phyloP scores from a whole-genome alignment of 2,888 invertebrate genomes.

The Syrista parreyssii region DNA sequence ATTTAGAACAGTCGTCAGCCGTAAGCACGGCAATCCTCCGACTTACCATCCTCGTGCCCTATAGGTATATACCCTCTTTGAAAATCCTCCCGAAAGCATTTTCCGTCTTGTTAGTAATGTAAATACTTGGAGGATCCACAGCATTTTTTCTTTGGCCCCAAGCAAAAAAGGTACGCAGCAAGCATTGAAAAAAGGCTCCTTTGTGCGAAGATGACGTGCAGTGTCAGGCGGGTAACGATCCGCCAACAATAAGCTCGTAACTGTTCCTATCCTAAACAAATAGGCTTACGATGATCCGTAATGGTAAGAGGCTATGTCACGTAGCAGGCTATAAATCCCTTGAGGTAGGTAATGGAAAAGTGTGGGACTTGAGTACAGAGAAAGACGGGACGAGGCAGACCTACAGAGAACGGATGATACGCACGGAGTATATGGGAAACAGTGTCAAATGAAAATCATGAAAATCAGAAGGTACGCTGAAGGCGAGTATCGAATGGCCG shows the following conservation, averaged over 20 bases:
- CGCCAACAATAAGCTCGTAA: slow-evolving; percentile 11
- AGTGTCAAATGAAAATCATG: neutral
- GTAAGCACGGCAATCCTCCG: slow-evolving; percentile 10
- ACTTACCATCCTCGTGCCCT: neutral
- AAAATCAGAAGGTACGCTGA: neutral
- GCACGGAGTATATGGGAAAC: neutral
- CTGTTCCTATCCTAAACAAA: slow-evolving; percentile 51
- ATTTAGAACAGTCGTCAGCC: slow-evolving; percentile 31
- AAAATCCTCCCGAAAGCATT: slow-evolving; percentile 10
- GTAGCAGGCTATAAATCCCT: slow-evolving; percentile 45
- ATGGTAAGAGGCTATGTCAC: slow-evolving; percentile 50
- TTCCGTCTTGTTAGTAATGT: slow-evolving; percentile 34
- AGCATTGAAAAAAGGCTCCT: neutral
- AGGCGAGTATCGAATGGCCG: neutral
- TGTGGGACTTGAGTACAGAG: slow-evolving; percentile 20
- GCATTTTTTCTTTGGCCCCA: neutral
- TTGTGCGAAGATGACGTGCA: neutral
- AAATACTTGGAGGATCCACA: slow-evolving; percentile 24
- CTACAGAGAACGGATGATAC: neutral
- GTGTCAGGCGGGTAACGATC: neutral
- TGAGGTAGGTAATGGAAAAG: slow-evolving; percentile 39
- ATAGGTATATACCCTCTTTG: neutral
- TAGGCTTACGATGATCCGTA: slow-evolving; percentile 57
- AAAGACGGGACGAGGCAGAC: neutral
- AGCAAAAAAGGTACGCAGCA: neutral